phyloP scores from a whole-genome alignment of 2,797 vertebrate genomes.

The Ispidina picta region DNA sequence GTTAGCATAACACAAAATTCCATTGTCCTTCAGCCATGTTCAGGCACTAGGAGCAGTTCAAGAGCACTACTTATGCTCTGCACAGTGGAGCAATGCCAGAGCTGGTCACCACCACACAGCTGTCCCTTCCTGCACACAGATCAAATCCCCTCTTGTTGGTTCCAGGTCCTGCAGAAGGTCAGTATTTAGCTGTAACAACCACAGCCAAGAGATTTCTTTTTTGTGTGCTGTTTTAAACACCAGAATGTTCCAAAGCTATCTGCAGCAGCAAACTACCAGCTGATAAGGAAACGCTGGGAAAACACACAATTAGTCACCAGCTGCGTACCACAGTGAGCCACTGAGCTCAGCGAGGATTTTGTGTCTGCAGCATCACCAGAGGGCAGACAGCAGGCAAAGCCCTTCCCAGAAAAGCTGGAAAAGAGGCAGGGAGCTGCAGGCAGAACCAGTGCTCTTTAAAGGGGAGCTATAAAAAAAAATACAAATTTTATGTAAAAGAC shows the following conservation, averaged over 20 bases:
- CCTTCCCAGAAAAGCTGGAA: neutral
- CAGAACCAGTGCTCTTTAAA: fast-evolving
- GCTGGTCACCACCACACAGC: fast-evolving
- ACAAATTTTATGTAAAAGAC: fast-evolving
- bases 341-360: constrained; percentile 10
- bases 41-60: neutral
- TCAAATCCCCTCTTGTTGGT: neutral
- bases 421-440: fast-evolving
- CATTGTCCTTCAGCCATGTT: neutral
- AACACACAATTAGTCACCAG: neutral
- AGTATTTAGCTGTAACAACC: neutral
- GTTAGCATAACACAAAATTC: neutral
- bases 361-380: neutral
- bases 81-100: neutral
- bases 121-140: neutral
- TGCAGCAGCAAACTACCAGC: neutral
- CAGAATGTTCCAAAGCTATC: neutral
- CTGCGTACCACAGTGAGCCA: neutral
- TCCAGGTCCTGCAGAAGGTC: fast-evolving
- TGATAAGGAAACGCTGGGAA: neutral
- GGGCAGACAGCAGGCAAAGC: fast-evolving
- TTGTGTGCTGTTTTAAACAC: neutral
- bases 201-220: neutral
- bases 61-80: neutral
- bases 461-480: fast-evolving